Base-by-base conservation (phyloP, 2,888 invertebrate species). In the Drosophila mercatorum region DNA sequence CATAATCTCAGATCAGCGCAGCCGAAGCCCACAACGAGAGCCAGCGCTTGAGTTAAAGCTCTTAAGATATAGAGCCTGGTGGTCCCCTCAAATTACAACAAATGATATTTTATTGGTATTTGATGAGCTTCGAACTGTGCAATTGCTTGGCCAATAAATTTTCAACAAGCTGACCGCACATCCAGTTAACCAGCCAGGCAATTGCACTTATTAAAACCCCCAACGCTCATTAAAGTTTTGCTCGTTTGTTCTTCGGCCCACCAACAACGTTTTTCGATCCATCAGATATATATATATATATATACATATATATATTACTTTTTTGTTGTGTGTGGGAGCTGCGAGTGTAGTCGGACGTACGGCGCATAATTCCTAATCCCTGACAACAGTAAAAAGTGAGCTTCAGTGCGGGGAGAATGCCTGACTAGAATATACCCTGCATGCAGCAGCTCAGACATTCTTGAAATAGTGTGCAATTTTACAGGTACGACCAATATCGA, bases 31-130 rank as follows among this genome's bases (percentile, higher is more conserved):
- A 22, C 31, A 47, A 8, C 38, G 17, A 36, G 41, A 26, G 2
- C 34, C 61, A 11, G 28, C 26, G 41, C 58, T 17, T 41, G n/a
- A 41, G 41, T 41, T 26, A 49, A 47, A 22, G 22, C 49, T 49
- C 49, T 7, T 7, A 31, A 17, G 17, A 31, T 41, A 12, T 51
- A 51, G 40, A 49, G 59, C 47, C 47, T 53, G 84, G 81, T 83
- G 83, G 80, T 80, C 80, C 38, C 58, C 66, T 75, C 84, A 89
- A 84, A 84, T 85, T 85, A 84, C 87, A 81, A 59, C 81, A 87
- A 85, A 89, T 88, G 89, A 88, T 87, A 89, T 89, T 85, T 85
- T 85, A 85, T 85, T 81, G 89, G 65, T 81, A 87, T 89, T 85
- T 85, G 84, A 85, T 84, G 89, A 87, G 84, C 87, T 72, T 79